A percentile compares a stretch with the other conserved stretches of the same genome.
phyloP scores from a whole-genome alignment of 2,888 invertebrate species.

The Synergus japonicus region DNA sequence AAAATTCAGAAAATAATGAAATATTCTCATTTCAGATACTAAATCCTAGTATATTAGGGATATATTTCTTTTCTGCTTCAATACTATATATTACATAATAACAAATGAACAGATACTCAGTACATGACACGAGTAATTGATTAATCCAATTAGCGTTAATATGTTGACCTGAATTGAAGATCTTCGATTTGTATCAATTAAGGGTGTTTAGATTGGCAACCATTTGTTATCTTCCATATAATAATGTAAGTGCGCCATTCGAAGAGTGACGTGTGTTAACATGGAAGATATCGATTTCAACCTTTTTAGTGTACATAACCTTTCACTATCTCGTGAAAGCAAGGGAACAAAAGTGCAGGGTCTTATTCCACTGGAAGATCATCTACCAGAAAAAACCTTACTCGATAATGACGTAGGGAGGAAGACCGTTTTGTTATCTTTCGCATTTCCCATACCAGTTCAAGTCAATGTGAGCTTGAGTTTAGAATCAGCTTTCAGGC shows the following conservation, averaged over 20 bases:
- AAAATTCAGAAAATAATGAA: too few species aligned
- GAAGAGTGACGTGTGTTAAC: conserved; percentile 15
- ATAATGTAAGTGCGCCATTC: conserved; percentile 17
- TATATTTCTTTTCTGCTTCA: neutral
- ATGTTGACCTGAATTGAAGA: conserved; percentile 13
- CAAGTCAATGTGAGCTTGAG: neutral
- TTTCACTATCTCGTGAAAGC: neutral
- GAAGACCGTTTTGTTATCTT: neutral
- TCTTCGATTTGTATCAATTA: conserved; percentile 25
- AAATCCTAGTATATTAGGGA: neutral
- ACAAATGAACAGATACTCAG: neutral
- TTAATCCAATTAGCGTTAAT: neutral
- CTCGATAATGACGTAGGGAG: neutral
- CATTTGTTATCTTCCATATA: conserved; percentile 9
- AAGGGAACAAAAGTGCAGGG: neutral
- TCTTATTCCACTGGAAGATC: neutral
- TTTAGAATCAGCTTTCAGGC: neutral
- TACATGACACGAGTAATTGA: neutral
- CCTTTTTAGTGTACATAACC: conserved; percentile 1
- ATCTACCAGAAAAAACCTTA: neutral
- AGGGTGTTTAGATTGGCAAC: neutral
- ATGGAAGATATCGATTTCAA: conserved; percentile 34
- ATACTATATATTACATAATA: neutral
- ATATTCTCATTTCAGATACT: too few species aligned
- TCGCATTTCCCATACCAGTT: neutral